Evolutionary conservation across 2,888 invertebrate species (phyloP).

Genomic region (Drosophila conformis): DNA sequence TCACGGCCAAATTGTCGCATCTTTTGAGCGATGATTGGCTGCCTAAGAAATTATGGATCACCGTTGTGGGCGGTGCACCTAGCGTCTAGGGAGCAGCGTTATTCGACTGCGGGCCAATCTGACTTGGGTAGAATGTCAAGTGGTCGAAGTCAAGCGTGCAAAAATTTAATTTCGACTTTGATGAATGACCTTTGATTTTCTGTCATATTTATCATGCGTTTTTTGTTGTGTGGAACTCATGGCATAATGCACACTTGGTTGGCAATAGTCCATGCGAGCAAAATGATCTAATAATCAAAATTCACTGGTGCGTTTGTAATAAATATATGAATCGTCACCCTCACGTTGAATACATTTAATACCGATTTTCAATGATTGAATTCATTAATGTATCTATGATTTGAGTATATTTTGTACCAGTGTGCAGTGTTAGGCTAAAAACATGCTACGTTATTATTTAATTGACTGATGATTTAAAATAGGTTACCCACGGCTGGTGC

Average conservation of each 20-base stretch:
- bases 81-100: constrained; percentile 22
- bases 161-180: constrained; percentile 65
- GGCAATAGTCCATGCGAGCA: background rate
- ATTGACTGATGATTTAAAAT: constrained; percentile 52
- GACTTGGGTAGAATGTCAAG: constrained; percentile 52
- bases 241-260: constrained; percentile 29
- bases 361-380: background rate
- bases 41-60: constrained; percentile 65
- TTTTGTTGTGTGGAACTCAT: constrained; percentile 17
- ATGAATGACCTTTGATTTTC: constrained; percentile 71
- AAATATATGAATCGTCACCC: too few relatives aligned
- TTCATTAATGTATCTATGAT: background rate
- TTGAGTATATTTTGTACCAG: constrained; percentile 5
- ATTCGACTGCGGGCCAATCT: constrained; percentile 25
- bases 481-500: constrained; percentile 23
- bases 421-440: constrained; percentile 29
- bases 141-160: constrained; percentile 50
- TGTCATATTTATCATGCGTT: constrained; percentile 48
- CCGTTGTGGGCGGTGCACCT: constrained; percentile 44
- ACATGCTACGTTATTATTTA: constrained; percentile 41
- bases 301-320: background rate
- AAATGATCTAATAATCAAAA: background rate
- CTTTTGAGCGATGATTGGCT: constrained; percentile 76
- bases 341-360: background rate
- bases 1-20: constrained; percentile 70